These are phyloP conservation scores for Leucophenga maculata DNA, from an alignment of 2,888 invertebrate species.

Conservation along the genomic window DNA sequence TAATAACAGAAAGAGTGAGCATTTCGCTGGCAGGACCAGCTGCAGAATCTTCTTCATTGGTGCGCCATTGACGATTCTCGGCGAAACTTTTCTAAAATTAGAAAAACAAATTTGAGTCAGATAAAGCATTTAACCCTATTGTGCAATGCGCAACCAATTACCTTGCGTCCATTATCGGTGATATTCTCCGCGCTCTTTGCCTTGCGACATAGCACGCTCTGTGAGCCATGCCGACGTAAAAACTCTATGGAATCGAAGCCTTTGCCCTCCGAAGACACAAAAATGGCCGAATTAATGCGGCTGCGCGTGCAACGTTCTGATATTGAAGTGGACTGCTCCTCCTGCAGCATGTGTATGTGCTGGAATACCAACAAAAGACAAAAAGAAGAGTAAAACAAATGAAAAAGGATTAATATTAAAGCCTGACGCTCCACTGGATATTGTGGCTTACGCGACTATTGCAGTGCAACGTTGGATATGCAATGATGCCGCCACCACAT, in stretches of 20 bases:
- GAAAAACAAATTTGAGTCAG: not conserved
- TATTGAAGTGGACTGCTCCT: constrained; percentile 78
- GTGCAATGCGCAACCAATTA: constrained; percentile 34
- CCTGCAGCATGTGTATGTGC: constrained; percentile 82
- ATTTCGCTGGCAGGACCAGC: constrained; percentile 49
- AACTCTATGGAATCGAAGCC: constrained; percentile 87
- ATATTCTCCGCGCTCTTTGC: constrained; percentile 83
- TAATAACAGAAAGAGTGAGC: constrained; percentile 57
- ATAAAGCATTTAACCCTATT: not conserved
- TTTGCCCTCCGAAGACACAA: constrained; percentile 82
- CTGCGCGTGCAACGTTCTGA: constrained; percentile 79
- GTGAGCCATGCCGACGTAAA: constrained; percentile 84
- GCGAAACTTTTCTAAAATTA: constrained; percentile 67
- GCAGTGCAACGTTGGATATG: constrained; percentile 69
- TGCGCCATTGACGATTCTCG: constrained; percentile 69
- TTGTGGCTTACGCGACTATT: constrained; percentile 68
- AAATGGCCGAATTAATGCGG: constrained; percentile 89
- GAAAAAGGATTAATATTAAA: not conserved
- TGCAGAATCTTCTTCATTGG: constrained; percentile 58
- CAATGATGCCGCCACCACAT: constrained; percentile 61
- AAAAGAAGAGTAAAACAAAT: not conserved
- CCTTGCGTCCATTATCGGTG: constrained; percentile 73
- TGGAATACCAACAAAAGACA: constrained; percentile 67
- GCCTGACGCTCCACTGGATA: not conserved
- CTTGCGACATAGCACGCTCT: constrained; percentile 85